Base-by-base conservation (phyloP, 1,140 invertebrate genomes). In the Drosophila fuyamai region DNA sequence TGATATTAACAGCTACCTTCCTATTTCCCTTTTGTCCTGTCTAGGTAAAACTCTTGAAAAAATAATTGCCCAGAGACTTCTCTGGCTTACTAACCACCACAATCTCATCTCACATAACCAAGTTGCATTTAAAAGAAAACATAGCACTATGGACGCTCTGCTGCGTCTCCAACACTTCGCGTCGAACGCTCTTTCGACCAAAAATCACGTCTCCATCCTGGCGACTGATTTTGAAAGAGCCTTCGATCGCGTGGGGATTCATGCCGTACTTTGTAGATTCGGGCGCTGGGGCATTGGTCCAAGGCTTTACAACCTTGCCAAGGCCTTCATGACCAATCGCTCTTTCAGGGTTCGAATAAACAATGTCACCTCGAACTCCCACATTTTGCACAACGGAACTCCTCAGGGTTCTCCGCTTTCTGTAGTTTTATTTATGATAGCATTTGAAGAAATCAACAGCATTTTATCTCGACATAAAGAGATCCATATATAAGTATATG, bases 101-200 rank as follows among this genome's bases (percentile, higher is more conserved):
- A 50, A 32, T 7, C 13, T 29, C 4, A 50, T 50, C 7, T 29
- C 13, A 1, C 47, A 50, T 8, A 50, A 50, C 13, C 23, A 48
- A 50, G 47, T 50, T 29, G 47, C 27, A 3, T 32, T 50, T 8
- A 32, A 50, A 29, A 27, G 9, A 29, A 29, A 50, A 12, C 27
- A 29, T 8, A 50, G 23, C 7, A 48, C 23, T 13, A 32, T 50
- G 23, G 47, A 50, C n/a, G 12, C 47, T 4, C 32, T 29, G 1
- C 8, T 32, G 27, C 47, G 27, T 29, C 29, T 50, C 9, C 47
- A 50, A 44, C 41, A 44, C 41, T 44, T 44, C 41, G 41, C 18
- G 18, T 18, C 18, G 18, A 18, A 18, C 18, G 18, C 18, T 18
- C 18, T 18, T 18, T 18, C 18, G 18, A 18, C 18, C 18, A 18